These are phyloP conservation scores for Ceramica pisi DNA, from an alignment of 2,888 invertebrate genomes.

Conservation along the genomic window DNA sequence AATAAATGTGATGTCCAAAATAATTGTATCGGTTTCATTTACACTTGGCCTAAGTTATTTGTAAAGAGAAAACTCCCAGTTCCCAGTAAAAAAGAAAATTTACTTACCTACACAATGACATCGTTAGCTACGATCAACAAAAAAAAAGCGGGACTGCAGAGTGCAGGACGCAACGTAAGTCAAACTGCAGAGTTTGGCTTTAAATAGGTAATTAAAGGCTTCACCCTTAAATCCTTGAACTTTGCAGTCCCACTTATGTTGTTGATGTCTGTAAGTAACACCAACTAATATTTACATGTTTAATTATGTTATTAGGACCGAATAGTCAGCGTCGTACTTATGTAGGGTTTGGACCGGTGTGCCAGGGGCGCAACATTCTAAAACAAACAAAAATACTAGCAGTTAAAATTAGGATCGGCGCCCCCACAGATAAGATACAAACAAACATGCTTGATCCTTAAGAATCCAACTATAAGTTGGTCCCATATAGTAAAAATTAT, in stretches of 20 bases:
- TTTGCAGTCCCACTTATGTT: not conserved
- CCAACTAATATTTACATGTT: not conserved
- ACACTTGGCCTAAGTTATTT: not conserved
- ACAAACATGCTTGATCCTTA: too few relatives aligned
- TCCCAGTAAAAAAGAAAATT: not conserved
- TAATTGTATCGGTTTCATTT: constrained; percentile 21
- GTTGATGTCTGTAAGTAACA: not conserved
- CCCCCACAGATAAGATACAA: too few relatives aligned
- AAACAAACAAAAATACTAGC: too few relatives aligned
- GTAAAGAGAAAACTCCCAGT: not conserved
- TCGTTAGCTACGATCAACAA: not conserved
- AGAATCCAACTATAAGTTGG: too few relatives aligned
- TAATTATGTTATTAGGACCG: not conserved
- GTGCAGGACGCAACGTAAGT: too few relatives aligned
- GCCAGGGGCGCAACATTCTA: too few relatives aligned
- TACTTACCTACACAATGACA: not conserved
- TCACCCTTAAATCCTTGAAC: not conserved
- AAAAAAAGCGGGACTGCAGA: not conserved
- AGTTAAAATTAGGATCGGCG: too few relatives aligned
- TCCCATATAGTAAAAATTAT: too few relatives aligned
- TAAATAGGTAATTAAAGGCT: too few relatives aligned
- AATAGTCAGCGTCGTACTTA: too few relatives aligned
- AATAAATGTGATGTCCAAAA: constrained; percentile 66
- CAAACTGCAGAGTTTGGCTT: too few relatives aligned
- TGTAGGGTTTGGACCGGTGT: too few relatives aligned